Evolutionary conservation across 1,140 invertebrate species (phyloP).

Genomic region (Papilio xuthus): DNA sequence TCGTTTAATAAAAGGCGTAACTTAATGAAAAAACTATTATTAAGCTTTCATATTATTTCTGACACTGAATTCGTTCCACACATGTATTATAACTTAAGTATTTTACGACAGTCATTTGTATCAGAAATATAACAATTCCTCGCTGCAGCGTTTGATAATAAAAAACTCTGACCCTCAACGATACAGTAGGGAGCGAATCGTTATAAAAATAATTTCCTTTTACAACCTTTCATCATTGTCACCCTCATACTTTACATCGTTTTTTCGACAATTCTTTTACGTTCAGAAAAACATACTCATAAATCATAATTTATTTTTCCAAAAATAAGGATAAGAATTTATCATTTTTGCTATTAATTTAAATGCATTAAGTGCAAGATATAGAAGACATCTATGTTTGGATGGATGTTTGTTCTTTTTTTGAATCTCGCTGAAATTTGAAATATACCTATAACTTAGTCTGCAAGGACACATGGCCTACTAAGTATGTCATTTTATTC

Average conservation of each 20-base stretch:
- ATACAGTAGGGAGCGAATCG: slow-evolving; percentile 1
- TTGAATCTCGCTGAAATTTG: too few relatives aligned
- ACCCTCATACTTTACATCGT: not conserved
- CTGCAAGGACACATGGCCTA: too few relatives aligned
- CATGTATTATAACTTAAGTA: not conserved
- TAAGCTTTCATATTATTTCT: not conserved
- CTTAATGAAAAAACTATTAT: not conserved
- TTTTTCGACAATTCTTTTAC: not conserved
- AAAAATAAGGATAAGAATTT: not conserved
- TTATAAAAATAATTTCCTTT: slow-evolving; percentile 20
- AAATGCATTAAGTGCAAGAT: not conserved
- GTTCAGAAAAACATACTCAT: not conserved
- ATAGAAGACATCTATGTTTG: too few relatives aligned
- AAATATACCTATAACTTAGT: too few relatives aligned
- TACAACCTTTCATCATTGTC: slow-evolving; percentile 16
- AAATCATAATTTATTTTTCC: not conserved
- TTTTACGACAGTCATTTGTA: slow-evolving; percentile 15
- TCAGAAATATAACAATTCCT: slow-evolving; percentile 11
- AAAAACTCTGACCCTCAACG: slow-evolving; percentile 11
- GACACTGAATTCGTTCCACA: not conserved
- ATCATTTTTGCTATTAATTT: not conserved
- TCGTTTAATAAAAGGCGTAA: not conserved
- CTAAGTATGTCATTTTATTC: too few relatives aligned
- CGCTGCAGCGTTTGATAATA: slow-evolving; percentile 17
- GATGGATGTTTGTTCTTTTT: too few relatives aligned